Evolutionary conservation across 35 echinoderm and acorn worm genomes (phyloP), one percentile per base, ranked within the genome.

Genomic region (Diadema setosum): DNA sequence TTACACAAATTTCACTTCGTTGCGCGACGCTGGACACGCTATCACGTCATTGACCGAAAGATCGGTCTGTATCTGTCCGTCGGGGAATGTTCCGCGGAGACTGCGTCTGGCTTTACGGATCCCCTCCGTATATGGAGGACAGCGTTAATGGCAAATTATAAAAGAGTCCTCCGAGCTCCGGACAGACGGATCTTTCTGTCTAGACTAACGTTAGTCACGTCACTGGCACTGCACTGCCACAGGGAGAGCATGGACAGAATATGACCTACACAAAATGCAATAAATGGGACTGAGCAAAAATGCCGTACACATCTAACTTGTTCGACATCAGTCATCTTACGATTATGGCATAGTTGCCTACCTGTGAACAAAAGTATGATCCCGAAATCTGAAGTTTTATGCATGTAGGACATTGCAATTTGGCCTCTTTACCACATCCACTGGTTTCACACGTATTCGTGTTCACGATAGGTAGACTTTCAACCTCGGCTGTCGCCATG

Each of bases 351-450:
- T 7, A 21, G 26, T 14, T 32, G 16, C 39, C 24, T 89, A 97
- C 94, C 87, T 97, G 94, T 73, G 93, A 91, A 78, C 95, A 98
- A 60, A 94, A 98, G 75, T 81, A 98, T 5, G 95, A 98, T 46
- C 95, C 95, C 25, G 87, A 65, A 7, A 98, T 98, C 8, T 93
- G 84, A 23, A 98, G 83, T 81, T 98, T 98, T 8, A 98, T 98
- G 52, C 95, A 98, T 12, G 95, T 94, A 50, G 95, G 95, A 57
- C 95, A 98, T 83, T 98, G 95, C 43, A 98, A 65, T 33, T 84
- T 90, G 18, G 95, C 87, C 65, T 55, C 65, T 69, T 98, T 98
- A 0, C 52, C 88, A 60, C 95, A 98, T 42, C 84, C 87, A 5
- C 30, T 21, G 15, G 87, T 98, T 84, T 94, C 92, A 60, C 95